phyloP scores from a whole-genome alignment of 2,888 invertebrate genomes.

The Colostygia pectinataria region DNA sequence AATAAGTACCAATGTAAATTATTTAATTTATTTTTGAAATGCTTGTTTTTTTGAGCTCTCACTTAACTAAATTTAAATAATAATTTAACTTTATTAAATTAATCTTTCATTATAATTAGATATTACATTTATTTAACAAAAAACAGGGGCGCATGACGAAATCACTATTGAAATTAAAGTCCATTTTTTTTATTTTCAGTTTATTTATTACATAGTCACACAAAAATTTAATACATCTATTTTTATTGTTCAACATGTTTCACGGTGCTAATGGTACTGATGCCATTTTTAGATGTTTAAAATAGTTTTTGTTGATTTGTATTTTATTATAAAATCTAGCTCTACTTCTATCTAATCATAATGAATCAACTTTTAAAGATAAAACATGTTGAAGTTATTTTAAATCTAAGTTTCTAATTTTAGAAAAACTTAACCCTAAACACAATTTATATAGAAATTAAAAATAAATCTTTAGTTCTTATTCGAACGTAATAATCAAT shows the following conservation, averaged over 20 bases:
- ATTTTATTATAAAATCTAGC: constrained; percentile 37
- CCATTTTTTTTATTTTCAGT: constrained; percentile 50
- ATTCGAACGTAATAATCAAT: constrained; percentile 37
- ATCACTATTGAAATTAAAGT: constrained; percentile 50
- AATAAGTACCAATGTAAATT: no score
- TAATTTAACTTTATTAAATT: no score
- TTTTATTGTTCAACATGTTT: constrained; percentile 67
- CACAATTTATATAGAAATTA: constrained; percentile 45
- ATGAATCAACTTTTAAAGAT: constrained; percentile 43
- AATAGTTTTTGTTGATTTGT: constrained; percentile 38
- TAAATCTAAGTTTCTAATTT: constrained; percentile 38
- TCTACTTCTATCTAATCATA: constrained; percentile 37
- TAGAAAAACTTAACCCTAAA: constrained; percentile 32
- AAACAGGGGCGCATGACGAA: constrained; percentile 23
- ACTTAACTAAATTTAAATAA: no score
- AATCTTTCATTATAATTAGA: not conserved
- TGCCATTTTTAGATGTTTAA: constrained; percentile 37
- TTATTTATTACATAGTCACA: constrained; percentile 69
- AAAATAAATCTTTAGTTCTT: constrained; percentile 39
- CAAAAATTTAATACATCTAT: constrained; percentile 64
- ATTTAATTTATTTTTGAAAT: no score
- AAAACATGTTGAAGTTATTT: constrained; percentile 63
- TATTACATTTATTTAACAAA: not conserved
- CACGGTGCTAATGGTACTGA: constrained; percentile 38
- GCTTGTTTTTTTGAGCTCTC: no score